A percentile compares a stretch with the other conserved stretches of the same genome.
Conservation (phyloP, 1,140 invertebrate species). For the Oryctes rhinoceros region DNA sequence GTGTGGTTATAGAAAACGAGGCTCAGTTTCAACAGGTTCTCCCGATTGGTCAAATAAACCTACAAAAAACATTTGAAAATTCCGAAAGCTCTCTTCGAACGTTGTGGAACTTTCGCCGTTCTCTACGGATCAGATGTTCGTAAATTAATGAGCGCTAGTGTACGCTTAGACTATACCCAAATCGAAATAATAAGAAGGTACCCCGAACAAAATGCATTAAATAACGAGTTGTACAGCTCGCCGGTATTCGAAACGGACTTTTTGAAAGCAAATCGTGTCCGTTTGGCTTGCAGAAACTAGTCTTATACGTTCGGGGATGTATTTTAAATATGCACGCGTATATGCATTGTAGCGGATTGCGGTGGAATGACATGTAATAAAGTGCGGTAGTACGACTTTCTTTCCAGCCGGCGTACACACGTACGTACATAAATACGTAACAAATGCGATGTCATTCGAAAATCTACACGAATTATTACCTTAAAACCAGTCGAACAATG, state of each 20-base stretch:
- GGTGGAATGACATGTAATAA: constrained; percentile 6
- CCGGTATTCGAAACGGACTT: neutral
- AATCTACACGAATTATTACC: neutral
- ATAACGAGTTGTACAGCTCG: no score
- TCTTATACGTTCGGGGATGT: neutral
- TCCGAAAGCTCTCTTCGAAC: no score
- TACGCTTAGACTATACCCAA: no score
- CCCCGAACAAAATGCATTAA: no score
- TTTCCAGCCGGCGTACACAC: neutral
- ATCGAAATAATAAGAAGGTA: no score
- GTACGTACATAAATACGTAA: neutral
- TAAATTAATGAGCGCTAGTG: no score
- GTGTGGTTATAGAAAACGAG: no score
- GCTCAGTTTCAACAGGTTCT: no score
- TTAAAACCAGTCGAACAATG: neutral
- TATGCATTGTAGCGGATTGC: neutral
- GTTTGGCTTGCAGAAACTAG: neutral
- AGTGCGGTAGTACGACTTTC: neutral
- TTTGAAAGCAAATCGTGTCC: neutral
- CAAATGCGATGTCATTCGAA: neutral
- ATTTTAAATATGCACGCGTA: neutral
- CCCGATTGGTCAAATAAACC: no score
- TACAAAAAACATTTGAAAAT: no score
- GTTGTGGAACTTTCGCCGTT: no score
- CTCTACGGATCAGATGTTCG: no score